Conservation (phyloP, 1,140 invertebrate genomes). For the Heliconius eleuchia region DNA sequence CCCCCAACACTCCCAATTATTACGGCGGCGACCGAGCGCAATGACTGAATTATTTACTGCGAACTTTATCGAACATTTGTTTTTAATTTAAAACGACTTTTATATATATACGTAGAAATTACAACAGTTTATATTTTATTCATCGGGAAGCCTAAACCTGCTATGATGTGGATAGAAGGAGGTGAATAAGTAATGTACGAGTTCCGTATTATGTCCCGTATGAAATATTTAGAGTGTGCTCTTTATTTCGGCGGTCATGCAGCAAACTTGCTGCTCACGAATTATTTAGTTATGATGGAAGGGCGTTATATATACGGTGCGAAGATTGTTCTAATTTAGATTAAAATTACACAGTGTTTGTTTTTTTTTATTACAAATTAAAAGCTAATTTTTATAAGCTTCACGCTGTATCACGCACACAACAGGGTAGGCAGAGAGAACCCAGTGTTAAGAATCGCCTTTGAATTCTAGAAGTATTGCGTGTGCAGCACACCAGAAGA, state of each 20-base stretch:
- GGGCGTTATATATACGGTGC: neutral
- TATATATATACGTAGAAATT: slow-evolving; percentile 51
- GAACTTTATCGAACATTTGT: slow-evolving; percentile 69
- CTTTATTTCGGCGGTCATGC: slow-evolving; percentile 44
- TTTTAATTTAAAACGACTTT: slow-evolving; percentile 68
- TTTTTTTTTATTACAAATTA: neutral
- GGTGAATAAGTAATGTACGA: slow-evolving; percentile 58
- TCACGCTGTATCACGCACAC: no score
- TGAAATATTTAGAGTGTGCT: slow-evolving; percentile 55
- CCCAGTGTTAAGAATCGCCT: no score
- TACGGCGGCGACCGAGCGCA: slow-evolving; percentile 52
- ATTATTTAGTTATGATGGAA: slow-evolving; percentile 22
- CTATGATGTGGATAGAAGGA: slow-evolving; percentile 52
- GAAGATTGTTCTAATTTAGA: neutral
- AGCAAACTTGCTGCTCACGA: slow-evolving; percentile 25
- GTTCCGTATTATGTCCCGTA: slow-evolving; percentile 55
- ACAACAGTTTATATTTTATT: slow-evolving; percentile 62
- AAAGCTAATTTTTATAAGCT: neutral
- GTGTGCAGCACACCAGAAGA: no score
- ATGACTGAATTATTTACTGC: slow-evolving; percentile 65
- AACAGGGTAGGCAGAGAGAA: no score
- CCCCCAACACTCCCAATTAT: slow-evolving; percentile 59
- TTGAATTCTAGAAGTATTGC: no score
- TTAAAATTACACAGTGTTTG: neutral
- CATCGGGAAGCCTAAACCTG: slow-evolving; percentile 48